A percentile compares a stretch with the other conserved stretches of the same genome.
These are phyloP conservation scores for Puffinus mauretanicus DNA, from an alignment of 2,113 vertebrate species.

Conservation along the genomic window DNA sequence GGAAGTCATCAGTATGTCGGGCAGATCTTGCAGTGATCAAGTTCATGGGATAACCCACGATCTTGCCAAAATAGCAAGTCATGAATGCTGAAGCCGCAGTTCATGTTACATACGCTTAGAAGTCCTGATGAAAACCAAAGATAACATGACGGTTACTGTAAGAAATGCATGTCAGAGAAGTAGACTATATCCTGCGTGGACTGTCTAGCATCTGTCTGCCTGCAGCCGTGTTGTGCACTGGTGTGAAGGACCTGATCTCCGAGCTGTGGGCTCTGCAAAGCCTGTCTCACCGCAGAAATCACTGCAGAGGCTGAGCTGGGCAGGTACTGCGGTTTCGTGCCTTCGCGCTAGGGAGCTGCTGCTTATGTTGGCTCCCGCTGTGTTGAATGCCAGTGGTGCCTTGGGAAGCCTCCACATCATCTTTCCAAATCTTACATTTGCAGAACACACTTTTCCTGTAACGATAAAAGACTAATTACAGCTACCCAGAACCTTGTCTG, in stretches of 20 bases:
- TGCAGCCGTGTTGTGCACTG: accelerated
- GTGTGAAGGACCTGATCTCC: background rate
- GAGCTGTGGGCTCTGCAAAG: background rate
- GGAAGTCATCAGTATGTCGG: background rate
- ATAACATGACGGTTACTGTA: background rate
- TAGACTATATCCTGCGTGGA: background rate
- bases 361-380: background rate
- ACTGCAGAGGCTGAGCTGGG: background rate
- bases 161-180: background rate
- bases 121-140: background rate
- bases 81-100: background rate
- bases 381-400: background rate
- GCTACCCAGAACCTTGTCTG: background rate
- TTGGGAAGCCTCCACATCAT: background rate
- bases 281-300: background rate
- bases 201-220: background rate
- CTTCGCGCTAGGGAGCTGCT: background rate
- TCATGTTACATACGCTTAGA: background rate
- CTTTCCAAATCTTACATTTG: background rate
- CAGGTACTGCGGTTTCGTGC: background rate
- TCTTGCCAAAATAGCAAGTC: background rate
- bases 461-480: background rate
- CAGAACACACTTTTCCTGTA: background rate
- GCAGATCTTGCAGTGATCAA: background rate
- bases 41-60: background rate